A percentile compares a stretch with the other conserved stretches of the same genome.
These are phyloP conservation scores for Chamaetylas fuelleborni DNA, from an alignment of 2,113 vertebrate genomes.

Conservation along the genomic window DNA sequence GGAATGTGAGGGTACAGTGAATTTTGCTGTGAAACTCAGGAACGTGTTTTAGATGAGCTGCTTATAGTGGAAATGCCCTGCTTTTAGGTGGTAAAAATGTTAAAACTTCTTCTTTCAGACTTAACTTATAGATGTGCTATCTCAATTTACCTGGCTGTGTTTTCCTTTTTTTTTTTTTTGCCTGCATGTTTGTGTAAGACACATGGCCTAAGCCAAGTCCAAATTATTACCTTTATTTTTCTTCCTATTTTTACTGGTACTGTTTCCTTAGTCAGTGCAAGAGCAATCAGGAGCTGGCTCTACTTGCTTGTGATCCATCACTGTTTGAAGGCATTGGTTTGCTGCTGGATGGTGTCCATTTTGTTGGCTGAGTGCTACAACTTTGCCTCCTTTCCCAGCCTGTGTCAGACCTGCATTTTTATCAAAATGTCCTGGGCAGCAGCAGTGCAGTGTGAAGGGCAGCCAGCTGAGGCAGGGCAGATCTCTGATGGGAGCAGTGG, in stretches of 20 bases:
- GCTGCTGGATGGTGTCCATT: background rate
- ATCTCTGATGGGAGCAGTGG: background rate
- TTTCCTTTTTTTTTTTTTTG: background rate
- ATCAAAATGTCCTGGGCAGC: background rate
- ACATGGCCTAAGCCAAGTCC: background rate
- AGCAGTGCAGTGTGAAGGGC: background rate
- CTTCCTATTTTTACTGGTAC: rapidly evolving
- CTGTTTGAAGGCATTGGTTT: background rate
- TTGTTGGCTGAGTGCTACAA: background rate
- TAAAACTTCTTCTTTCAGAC: background rate
- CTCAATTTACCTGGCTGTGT: background rate
- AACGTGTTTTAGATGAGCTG: rapidly evolving
- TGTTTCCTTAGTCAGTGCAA: background rate
- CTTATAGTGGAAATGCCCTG: background rate
- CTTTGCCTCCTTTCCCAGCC: background rate
- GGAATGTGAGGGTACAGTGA: background rate
- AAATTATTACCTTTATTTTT: background rate
- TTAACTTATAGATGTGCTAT: background rate
- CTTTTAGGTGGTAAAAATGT: background rate
- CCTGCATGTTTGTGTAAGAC: background rate
- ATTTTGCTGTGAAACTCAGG: background rate
- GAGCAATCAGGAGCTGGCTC: background rate
- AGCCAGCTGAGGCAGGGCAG: background rate
- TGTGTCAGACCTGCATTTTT: background rate
- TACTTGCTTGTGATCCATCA: background rate